Evolutionary conservation across 92 coral and sea anemone genomes (phyloP).

Genomic region (Heteractis magnifica): DNA sequence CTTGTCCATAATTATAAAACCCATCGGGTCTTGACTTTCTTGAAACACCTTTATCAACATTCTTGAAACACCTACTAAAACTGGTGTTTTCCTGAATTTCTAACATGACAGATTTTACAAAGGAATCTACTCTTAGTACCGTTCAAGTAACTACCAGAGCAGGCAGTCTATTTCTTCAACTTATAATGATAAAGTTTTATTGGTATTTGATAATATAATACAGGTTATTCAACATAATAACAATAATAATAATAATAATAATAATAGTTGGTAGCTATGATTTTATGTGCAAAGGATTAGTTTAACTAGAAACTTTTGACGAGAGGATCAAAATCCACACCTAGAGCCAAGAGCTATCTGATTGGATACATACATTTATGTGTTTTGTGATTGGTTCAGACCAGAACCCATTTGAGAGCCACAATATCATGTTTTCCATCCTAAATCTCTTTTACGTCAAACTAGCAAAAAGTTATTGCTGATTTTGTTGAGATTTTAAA

Average conservation of each 20-base stretch:
- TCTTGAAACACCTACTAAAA: neutral
- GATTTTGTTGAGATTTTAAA: neutral
- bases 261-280: no score
- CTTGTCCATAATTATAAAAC: neutral
- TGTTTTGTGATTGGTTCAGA: slow-evolving; percentile 2
- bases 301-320: no score
- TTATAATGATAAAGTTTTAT: neutral
- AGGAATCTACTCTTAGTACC: no score
- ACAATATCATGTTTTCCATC: neutral
- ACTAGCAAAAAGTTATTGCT: neutral
- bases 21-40: slow-evolving; percentile 4
- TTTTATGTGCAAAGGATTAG: no score
- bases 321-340: no score
- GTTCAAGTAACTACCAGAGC: no score
- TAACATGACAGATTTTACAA: neutral
- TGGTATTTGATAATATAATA: neutral
- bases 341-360: no score
- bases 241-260: no score
- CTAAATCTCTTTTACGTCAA: neutral
- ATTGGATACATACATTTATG: neutral
- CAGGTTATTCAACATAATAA: no score
- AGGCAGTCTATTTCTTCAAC: no score
- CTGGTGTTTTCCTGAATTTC: neutral
- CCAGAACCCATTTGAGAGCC: neutral
- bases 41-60: neutral